Evolutionary conservation across 1,140 invertebrate genomes (phyloP).

Genomic region (Drosophila subpulchrella): DNA sequence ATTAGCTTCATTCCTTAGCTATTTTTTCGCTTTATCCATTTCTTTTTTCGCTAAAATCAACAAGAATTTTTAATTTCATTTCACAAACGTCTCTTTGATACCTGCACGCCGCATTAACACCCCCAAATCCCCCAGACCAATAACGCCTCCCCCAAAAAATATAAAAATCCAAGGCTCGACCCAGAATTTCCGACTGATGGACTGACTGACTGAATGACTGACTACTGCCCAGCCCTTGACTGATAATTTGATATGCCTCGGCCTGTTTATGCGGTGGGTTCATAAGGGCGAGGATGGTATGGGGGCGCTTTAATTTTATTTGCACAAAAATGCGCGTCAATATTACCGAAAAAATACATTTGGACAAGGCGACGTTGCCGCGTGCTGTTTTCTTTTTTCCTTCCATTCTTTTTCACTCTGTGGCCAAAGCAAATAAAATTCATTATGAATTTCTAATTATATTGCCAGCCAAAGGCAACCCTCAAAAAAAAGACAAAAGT

Average conservation of each 20-base stretch:
- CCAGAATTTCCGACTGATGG: slow-evolving; percentile 10
- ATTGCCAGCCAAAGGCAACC: slow-evolving; percentile 50
- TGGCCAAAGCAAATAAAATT: slow-evolving; percentile 83
- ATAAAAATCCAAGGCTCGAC: slow-evolving; percentile 12
- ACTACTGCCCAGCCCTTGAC: slow-evolving; percentile 54
- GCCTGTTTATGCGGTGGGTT: slow-evolving; percentile 39
- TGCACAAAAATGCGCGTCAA: slow-evolving; percentile 77
- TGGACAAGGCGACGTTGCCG: slow-evolving; percentile 53
- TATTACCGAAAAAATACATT: slow-evolving; percentile 61
- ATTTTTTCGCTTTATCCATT: slow-evolving; percentile 44
- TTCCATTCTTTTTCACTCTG: slow-evolving; percentile 42
- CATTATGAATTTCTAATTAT: slow-evolving; percentile 84
- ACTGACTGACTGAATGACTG: slow-evolving; percentile 46
- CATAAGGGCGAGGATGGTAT: slow-evolving; percentile 7
- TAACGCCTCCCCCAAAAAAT: slow-evolving; percentile 24
- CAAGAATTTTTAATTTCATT: slow-evolving; percentile 79
- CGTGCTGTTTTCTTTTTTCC: slow-evolving; percentile 37
- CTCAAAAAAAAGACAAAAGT: slow-evolving; percentile 47
- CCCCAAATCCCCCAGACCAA: slow-evolving; percentile 25
- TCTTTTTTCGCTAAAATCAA: slow-evolving; percentile 65
- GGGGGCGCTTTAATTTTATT: slow-evolving; percentile 79
- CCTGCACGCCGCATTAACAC: slow-evolving; percentile 80
- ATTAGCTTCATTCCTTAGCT: background rate
- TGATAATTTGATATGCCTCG: slow-evolving; percentile 81
- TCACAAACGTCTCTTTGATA: slow-evolving; percentile 82